Conservation (phyloP, 2,888 invertebrate species). For the Eupithecia inturbata region DNA sequence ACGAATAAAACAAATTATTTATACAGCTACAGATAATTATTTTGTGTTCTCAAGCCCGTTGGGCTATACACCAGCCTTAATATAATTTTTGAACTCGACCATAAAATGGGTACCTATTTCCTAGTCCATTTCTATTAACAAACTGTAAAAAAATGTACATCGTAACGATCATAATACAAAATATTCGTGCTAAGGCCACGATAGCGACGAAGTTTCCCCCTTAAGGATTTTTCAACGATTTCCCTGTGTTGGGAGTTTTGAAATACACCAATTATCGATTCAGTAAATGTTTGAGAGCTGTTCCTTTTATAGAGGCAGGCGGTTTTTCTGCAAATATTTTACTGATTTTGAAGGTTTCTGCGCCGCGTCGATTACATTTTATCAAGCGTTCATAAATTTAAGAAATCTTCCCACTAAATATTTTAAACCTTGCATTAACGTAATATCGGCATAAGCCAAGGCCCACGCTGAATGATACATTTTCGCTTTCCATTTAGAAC, state of each 20-base stretch:
- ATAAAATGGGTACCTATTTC: too few species aligned
- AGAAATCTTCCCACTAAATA: neutral
- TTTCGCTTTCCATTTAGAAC: neutral
- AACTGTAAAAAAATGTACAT: neutral
- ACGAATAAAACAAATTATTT: too few species aligned
- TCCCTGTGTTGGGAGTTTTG: constrained; percentile 41
- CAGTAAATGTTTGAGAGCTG: constrained; percentile 36
- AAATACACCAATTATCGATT: constrained; percentile 45
- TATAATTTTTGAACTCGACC: too few species aligned
- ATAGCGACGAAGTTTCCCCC: constrained; percentile 26
- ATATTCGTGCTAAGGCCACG: constrained; percentile 19
- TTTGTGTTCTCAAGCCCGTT: too few species aligned
- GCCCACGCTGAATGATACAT: neutral
- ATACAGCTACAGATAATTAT: too few species aligned
- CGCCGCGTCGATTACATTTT: neutral
- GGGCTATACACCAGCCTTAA: too few species aligned
- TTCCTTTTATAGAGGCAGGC: constrained; percentile 22
- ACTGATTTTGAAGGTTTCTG: neutral
- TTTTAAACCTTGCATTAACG: neutral
- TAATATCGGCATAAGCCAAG: neutral
- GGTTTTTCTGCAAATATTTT: constrained; percentile 6
- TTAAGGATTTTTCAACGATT: constrained; percentile 38
- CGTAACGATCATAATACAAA: neutral
- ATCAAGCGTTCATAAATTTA: too few species aligned
- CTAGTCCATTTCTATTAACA: neutral